Percentiles rank a stretch among this genome's conserved stretches.
These are phyloP conservation scores for Candidula unifasciata DNA, from an alignment of 2,888 invertebrate genomes.

Conservation along the genomic window DNA sequence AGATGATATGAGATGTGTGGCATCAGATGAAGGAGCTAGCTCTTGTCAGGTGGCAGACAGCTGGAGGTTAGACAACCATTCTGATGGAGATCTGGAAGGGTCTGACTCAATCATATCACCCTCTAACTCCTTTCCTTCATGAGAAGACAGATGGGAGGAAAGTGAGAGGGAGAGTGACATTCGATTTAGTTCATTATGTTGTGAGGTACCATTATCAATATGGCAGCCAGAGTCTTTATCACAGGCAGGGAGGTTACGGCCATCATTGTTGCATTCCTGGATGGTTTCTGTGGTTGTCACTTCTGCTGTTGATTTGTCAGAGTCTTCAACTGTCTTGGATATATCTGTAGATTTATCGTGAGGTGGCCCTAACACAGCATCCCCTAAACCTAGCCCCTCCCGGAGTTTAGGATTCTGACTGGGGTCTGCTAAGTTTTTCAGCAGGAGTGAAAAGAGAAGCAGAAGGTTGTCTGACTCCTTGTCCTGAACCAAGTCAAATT, in stretches of 20 bases:
- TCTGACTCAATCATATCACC: slow-evolving; percentile 32
- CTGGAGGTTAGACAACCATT: slow-evolving; percentile 48
- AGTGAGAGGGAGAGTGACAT: slow-evolving; percentile 5
- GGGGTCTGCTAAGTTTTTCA: slow-evolving; percentile 69
- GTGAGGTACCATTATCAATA: slow-evolving; percentile 8
- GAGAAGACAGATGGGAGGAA: not conserved
- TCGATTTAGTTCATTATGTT: slow-evolving; percentile 22
- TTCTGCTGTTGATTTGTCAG: not conserved
- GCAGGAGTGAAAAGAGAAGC: slow-evolving; percentile 82
- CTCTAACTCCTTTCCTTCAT: not conserved
- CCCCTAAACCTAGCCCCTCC: slow-evolving; percentile 46
- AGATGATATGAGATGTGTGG: not conserved
- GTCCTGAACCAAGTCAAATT: slow-evolving; percentile 94
- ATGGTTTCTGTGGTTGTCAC: not conserved
- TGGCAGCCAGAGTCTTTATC: slow-evolving; percentile 14
- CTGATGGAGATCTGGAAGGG: slow-evolving; percentile 37
- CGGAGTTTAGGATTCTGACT: slow-evolving; percentile 63
- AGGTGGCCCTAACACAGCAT: slow-evolving; percentile 57
- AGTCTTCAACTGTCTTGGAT: not conserved
- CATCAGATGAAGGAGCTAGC: not conserved
- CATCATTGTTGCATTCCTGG: slow-evolving; percentile 27
- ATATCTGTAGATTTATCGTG: slow-evolving; percentile 57
- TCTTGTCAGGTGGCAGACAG: slow-evolving; percentile 49
- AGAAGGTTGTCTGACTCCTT: slow-evolving; percentile 96
- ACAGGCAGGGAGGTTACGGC: slow-evolving; percentile 28